These are phyloP conservation scores for Marmota monax DNA, from an alignment of 2,113 vertebrate genomes.

Conservation along the genomic window DNA sequence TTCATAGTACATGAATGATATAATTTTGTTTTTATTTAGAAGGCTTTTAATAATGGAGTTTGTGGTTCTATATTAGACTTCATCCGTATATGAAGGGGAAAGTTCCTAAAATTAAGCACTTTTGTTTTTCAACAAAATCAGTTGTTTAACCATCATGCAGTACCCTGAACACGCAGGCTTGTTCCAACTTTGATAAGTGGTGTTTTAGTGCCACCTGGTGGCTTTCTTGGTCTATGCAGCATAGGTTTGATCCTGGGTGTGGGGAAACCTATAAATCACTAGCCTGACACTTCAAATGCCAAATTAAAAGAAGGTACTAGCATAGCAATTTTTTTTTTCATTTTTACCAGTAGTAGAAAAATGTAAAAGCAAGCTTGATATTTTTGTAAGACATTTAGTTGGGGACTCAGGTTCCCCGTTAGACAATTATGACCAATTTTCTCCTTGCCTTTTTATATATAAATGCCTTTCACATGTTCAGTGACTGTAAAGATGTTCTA, in stretches of 20 bases:
- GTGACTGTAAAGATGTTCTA: conserved; percentile 39
- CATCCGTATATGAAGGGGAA: not conserved
- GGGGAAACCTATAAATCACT: not conserved
- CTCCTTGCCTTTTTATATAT: conserved; percentile 55
- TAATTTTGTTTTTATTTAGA: not conserved
- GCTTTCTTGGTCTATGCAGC: not conserved
- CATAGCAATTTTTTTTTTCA: conserved; percentile 3
- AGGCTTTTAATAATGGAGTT: not conserved
- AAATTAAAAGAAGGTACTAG: not conserved
- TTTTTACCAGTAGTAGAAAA: conserved; percentile 72
- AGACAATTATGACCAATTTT: conserved; percentile 71
- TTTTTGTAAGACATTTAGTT: conserved; percentile 85
- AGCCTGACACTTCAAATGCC: not conserved
- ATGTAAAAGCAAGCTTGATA: conserved; percentile 74
- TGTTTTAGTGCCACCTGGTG: conserved; percentile 65
- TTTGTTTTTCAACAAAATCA: not conserved
- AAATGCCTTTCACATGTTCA: conserved; percentile 66
- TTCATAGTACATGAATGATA: not conserved
- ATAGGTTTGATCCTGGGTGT: not conserved
- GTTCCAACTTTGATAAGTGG: not conserved
- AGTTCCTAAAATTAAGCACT: not conserved
- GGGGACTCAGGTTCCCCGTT: conserved; percentile 62
- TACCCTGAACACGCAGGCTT: fast-evolving
- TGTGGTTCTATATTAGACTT: not conserved
- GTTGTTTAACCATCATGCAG: not conserved